Conservation (phyloP, 2,888 invertebrate genomes). For the Sturmia bella region DNA sequence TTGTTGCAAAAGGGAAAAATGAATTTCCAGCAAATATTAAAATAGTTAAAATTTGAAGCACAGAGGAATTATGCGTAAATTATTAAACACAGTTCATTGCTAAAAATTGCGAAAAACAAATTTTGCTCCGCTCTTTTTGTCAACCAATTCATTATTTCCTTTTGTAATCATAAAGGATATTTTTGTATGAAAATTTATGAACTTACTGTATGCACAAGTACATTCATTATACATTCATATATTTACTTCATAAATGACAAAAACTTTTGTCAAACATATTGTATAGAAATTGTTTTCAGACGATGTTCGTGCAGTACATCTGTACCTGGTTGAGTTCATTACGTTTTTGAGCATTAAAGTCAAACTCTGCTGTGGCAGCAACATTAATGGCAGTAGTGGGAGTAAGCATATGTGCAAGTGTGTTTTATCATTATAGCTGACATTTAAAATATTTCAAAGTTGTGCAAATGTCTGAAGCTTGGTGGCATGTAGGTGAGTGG, state of each 20-base stretch:
- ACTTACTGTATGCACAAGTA: conserved; percentile 30
- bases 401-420: background rate
- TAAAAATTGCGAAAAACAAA: conserved; percentile 31
- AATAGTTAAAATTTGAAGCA: too few relatives aligned
- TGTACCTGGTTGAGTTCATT: conserved; percentile 1
- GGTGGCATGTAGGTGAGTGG: background rate
- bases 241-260: conserved; percentile 56
- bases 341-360: conserved; percentile 29
- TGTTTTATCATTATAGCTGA: conserved; percentile 26
- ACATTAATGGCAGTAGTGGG: background rate
- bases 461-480: background rate
- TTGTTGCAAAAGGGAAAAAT: too few relatives aligned
- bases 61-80: background rate
- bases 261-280: conserved; percentile 49
- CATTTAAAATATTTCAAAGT: background rate
- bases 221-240: background rate
- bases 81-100: background rate
- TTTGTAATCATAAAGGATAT: conserved; percentile 43
- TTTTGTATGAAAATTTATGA: conserved; percentile 41
- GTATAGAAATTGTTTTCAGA: conserved; percentile 10
- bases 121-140: conserved; percentile 7
- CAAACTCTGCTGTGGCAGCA: conserved; percentile 1
- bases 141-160: conserved; percentile 35
- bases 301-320: background rate
- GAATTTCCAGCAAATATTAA: too few relatives aligned